phyloP scores from a whole-genome alignment of 2,888 invertebrate species.

The Hesperia comma region DNA sequence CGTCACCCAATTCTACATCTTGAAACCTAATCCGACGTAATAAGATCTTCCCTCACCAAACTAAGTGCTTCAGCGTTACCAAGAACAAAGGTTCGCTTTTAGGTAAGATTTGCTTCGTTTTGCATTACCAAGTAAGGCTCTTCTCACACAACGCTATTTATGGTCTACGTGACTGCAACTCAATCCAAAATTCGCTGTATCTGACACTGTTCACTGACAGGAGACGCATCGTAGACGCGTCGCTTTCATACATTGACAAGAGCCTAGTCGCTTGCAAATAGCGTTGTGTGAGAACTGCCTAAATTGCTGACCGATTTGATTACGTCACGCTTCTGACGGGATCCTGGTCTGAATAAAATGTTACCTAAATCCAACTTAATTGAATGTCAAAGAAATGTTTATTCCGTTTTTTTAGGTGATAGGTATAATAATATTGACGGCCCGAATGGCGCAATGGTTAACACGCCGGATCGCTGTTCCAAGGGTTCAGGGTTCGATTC shows the following conservation, averaged over 20 bases:
- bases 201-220: too few species aligned
- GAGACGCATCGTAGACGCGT: too few species aligned
- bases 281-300: too few species aligned
- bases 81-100: constrained; percentile 29
- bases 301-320: constrained; percentile 26
- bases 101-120: constrained; percentile 24
- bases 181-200: too few species aligned
- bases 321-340: constrained; percentile 15
- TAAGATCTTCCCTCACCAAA: constrained; percentile 1
- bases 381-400: not conserved
- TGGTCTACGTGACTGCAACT: too few species aligned
- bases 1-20: not conserved
- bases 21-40: constrained; percentile 7
- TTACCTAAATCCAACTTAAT: not conserved
- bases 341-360: not conserved
- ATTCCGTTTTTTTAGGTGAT: not conserved
- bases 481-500: too few species aligned
- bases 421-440: too few species aligned
- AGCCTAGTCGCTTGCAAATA: too few species aligned
- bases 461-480: too few species aligned
- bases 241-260: too few species aligned
- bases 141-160: too few species aligned
- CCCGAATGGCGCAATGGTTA: too few species aligned
- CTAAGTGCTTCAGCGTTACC: constrained; percentile 7
- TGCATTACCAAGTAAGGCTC: constrained; percentile 21